Base-by-base conservation (phyloP, 2,797 vertebrate genomes). In the Agapornis canus region DNA sequence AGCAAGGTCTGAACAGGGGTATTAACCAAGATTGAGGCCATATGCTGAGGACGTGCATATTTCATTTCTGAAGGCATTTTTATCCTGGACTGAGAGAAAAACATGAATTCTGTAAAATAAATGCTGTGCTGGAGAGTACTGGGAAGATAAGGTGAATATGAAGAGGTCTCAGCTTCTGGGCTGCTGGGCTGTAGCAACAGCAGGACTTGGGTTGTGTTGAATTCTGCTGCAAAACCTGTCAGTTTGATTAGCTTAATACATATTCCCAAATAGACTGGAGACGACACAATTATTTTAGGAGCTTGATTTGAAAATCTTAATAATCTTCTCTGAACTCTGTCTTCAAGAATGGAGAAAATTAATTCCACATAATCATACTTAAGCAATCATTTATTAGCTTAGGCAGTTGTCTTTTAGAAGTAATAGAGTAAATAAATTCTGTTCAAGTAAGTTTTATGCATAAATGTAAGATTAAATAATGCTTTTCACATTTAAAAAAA, bases 1-100 rank as follows among this genome's bases (percentile, higher is more conserved):
- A 91, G 68, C 48, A 85, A 64, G 69, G 26, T 37, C 86, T 75
- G 82, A 87, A 49, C 51, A 87, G 59, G 51, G 21, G 16, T 75
- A 45, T 68, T 87, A 89, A 63, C 42, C 51, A 60, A 39, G 71
- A 83, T 3, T 42, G 82, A 89, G 42, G 57, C 69, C 71, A 13
- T 81, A 13, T 83, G 85, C 32, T 39, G 39, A 82, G 52, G 49
- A 43, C 11, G n/a, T 32, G 52, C 17, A 9, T 68, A 57, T 85
- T 89, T 91, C 10, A 48, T 88, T 93, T 89, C 63, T 80, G 68
- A 87, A 87, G 71, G 26, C 40, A 6, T 82, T 94, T 95, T 82
- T 64, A 12, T 75, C 19, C 11, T 35, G 13, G 23, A 13, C 32
- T 85, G 21, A n/a, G 48, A 81, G 60, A 84, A 87, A 78, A 68